A percentile compares a stretch with the other conserved stretches of the same genome.
These are phyloP conservation scores for Cenopis cana DNA, from an alignment of 2,888 invertebrate genomes.

Conservation along the genomic window DNA sequence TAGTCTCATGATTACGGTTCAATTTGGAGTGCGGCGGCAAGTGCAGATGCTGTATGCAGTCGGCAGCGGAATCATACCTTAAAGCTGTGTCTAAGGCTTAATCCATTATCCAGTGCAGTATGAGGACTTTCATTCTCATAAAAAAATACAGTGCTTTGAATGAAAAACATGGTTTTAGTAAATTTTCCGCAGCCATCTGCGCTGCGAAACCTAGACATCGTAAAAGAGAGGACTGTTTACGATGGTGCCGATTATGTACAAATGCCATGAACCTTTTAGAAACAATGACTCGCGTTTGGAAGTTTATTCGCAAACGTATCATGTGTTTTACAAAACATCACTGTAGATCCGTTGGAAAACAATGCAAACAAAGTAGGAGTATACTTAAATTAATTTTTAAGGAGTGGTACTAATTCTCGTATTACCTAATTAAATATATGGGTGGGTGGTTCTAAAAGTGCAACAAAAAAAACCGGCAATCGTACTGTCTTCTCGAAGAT, in stretches of 20 bases:
- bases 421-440: too few species aligned
- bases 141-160: not conserved
- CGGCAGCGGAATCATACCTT: too few species aligned
- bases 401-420: not conserved
- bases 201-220: not conserved
- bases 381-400: not conserved
- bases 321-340: constrained; percentile 63
- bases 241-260: constrained; percentile 1
- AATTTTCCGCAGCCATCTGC: not conserved
- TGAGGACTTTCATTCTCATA: too few species aligned
- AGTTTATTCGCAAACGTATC: constrained; percentile 55
- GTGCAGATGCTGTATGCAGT: too few species aligned
- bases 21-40: too few species aligned
- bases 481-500: too few species aligned
- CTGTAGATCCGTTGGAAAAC: constrained; percentile 54
- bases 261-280: constrained; percentile 31
- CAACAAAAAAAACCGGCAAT: too few species aligned
- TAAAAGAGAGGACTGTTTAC: constrained; percentile 2
- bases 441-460: too few species aligned
- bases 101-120: too few species aligned
- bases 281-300: constrained; percentile 50
- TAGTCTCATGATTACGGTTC: too few species aligned
- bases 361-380: constrained; percentile 53
- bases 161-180: not conserved
- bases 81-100: too few species aligned